Evolutionary conservation across 2,888 invertebrate genomes (phyloP), one percentile per base, ranked within the genome.

Genomic region (Rhopalosiphum nymphaeae): DNA sequence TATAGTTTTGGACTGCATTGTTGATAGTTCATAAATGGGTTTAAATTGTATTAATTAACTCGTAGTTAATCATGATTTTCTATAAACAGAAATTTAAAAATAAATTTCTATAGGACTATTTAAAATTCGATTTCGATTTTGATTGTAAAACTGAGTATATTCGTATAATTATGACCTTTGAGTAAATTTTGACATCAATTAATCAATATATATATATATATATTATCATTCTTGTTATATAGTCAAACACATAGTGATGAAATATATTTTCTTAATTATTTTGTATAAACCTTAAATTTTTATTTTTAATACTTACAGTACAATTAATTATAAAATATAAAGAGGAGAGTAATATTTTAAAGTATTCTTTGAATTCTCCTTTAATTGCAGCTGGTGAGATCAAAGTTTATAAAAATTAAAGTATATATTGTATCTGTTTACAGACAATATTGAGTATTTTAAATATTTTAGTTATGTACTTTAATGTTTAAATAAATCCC

Each of bases 1-100:
- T 46, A 67, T n/a, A 49, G 36, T 67, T 67, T 67, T 46, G n/a
- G 9, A 46, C n/a, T 44, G 3, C 46, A n/a, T n/a, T 25, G 67
- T 67, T 67, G 90, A 91, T 49, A 78, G 49, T 78, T 53, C 25
- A 36, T 91, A 36, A 36, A 36, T 78, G 49, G 21, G 49, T 91
- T 91, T 2, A 49, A 78, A 13, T 78, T 90, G 26, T 36, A 78
- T 78, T 78, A 78, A 90, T 67, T 11, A 49, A 53, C 90, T 67
- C 61, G 3, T n/a, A 90, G 46, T 25, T 46, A 10, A 36, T 49
- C 46, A 61, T 67, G 9, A n/a, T 67, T 46, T 89, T 42, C 56
- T 10, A 7, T 89, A 42, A 42, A 42, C 13, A 36, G 36, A 78
- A 16, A 78, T 16, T 89, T 42, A 26, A 36, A 90, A 67, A n/a